Conservation (phyloP, 1,140 invertebrate species). For the Mycetomoellerius zeteki region DNA sequence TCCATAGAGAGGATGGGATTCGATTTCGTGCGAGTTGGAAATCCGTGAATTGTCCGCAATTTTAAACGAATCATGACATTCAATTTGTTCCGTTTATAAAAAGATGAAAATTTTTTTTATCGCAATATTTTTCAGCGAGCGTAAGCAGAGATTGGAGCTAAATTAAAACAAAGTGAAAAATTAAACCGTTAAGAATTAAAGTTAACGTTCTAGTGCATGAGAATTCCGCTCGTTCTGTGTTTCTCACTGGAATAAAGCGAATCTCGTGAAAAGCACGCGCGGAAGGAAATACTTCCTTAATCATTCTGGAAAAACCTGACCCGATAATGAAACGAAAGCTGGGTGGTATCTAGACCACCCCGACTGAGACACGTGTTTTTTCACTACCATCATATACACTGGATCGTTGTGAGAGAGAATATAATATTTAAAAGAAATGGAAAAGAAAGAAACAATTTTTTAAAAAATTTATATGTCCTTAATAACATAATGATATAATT, state of each 20-base stretch:
- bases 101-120: slow-evolving; percentile 31
- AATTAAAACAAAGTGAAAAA: slow-evolving; percentile 47
- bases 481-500: neutral
- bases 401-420: neutral
- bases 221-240: slow-evolving; percentile 13
- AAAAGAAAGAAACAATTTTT: neutral
- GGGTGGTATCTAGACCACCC: slow-evolving; percentile 19
- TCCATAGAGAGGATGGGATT: slow-evolving; percentile 34
- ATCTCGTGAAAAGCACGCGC: slow-evolving; percentile 29
- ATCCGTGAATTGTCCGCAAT: slow-evolving; percentile 52
- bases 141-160: slow-evolving; percentile 46
- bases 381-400: neutral
- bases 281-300: slow-evolving; percentile 21
- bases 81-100: slow-evolving; percentile 47
- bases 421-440: neutral
- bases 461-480: neutral
- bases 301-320: slow-evolving; percentile 33
- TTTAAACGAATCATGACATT: slow-evolving; percentile 64
- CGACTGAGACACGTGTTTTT: slow-evolving; percentile 28
- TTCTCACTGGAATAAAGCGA: slow-evolving; percentile 14
- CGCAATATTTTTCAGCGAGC: slow-evolving; percentile 37
- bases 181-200: slow-evolving; percentile 30
- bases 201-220: slow-evolving; percentile 18
- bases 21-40: slow-evolving; percentile 50
- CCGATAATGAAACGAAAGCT: slow-evolving; percentile 44